Conservation (phyloP, 2,888 invertebrate species). For the Dynastes hyllus region DNA sequence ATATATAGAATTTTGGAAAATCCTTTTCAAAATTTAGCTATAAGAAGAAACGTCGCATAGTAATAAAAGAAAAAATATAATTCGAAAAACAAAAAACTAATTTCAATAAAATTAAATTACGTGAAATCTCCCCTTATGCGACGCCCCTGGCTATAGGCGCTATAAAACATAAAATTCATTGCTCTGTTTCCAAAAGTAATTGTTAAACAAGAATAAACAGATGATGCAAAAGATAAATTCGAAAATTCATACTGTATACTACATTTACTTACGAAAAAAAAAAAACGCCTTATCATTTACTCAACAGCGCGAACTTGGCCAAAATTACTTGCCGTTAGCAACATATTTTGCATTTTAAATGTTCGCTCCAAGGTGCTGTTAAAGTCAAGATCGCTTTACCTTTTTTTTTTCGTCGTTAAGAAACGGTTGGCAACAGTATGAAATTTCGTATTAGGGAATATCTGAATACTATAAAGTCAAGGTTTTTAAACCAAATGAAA, state of each 20-base stretch:
- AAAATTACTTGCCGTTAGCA: not conserved
- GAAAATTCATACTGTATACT: not conserved
- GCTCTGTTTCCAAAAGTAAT: not conserved
- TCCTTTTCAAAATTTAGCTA: slow-evolving; percentile 32
- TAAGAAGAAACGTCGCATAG: slow-evolving; percentile 28
- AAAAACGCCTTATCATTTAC: not conserved
- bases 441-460: not conserved
- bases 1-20: slow-evolving; percentile 24
- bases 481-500: not conserved
- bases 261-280: not conserved
- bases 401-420: not conserved
- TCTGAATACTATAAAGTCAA: not conserved
- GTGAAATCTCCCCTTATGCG: not conserved
- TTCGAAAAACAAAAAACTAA: not conserved
- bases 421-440: slow-evolving; percentile 16
- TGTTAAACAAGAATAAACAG: not conserved
- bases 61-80: not conserved
- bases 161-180: not conserved
- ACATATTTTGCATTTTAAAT: not conserved
- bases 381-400: slow-evolving; percentile 2
- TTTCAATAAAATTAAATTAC: not conserved
- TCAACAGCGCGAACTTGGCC: not conserved
- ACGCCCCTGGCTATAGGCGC: slow-evolving; percentile 28
- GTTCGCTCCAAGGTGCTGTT: not conserved
- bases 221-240: not conserved